Evolutionary conservation across 2,888 invertebrate genomes (phyloP), one percentile per base, ranked within the genome.

Genomic region (Pterobdella sp.): DNA sequence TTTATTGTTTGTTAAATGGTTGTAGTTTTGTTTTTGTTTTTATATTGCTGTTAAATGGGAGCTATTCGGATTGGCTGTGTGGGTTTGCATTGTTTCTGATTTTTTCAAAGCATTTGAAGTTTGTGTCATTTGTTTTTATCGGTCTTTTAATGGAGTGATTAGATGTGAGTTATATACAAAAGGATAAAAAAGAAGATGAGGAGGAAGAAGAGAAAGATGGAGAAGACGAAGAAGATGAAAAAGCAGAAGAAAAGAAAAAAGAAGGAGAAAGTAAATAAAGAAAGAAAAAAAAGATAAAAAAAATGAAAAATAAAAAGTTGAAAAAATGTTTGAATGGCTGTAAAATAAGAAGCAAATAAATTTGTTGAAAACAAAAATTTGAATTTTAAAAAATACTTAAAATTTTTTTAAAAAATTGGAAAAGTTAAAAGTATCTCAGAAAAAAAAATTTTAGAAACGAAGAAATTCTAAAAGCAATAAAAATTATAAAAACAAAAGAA

Each of bases 201-300:
- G 3, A 60, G 26, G 10, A 70, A 29, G 31, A 70, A 4, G n/a
- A 14, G 7, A 56, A 70, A 60, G 56, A 56, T 0, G 32, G 37
- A 60, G 32, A 70, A 1, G 56, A 70, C 10, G 4, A 75, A 31
- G 22, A 29, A 1, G 31, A 63, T 26, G 64, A 26, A 26, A 26
- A 63, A n/a, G n/a, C 14, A 29, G 26, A 29, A 26, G n/a, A 7
- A n/a, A n/a, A 63, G 7, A 14, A 10, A n/a, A n/a, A 63, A 63
- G n/a, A 63, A n/a, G 31, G 64, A n/a, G 7, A 63, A 29, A 63
- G 64, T 26, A 29, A 63, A 63, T 10, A 63, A 14, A 7, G 26
- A 63, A 26, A 14, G n/a, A 26, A 29, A 26, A 63, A 29, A 14
- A 63, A 29, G 7, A 63, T 14, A 14, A 14, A 63, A 63, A 63